Conservation (phyloP, 2,888 invertebrate species). For the Plebejus argus region DNA sequence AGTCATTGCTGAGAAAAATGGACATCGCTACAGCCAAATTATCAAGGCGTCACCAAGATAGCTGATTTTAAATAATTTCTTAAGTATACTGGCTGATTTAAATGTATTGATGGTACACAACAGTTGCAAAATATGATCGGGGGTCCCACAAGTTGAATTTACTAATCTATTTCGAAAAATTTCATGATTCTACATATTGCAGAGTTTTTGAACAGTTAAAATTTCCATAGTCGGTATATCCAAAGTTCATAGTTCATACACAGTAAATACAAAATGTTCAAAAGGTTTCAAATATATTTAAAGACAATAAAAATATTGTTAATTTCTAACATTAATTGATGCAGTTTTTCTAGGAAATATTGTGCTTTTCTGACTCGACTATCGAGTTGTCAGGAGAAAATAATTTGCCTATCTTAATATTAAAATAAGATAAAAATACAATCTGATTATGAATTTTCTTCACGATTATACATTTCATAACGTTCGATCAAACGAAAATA, state of each 20-base stretch:
- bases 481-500: constrained; percentile 2
- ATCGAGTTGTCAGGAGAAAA: constrained; percentile 10
- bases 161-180: background rate
- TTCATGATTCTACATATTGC: background rate
- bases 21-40: too few species aligned
- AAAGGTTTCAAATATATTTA: background rate
- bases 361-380: constrained; percentile 15
- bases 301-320: background rate
- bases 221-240: background rate
- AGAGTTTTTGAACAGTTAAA: background rate
- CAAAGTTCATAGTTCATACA: background rate
- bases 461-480: background rate
- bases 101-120: background rate
- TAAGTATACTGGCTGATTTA: background rate
- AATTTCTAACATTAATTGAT: background rate
- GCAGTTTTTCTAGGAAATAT: constrained; percentile 21
- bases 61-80: too few species aligned
- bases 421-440: constrained; percentile 16
- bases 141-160: background rate
- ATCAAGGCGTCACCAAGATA: too few species aligned
- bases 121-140: background rate
- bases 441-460: constrained; percentile 23
- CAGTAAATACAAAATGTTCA: background rate
- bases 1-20: too few species aligned
- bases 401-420: constrained; percentile 22